Percentiles rank a stretch among this genome's conserved stretches.
Evolutionary conservation across 2,113 vertebrate genomes (phyloP).

Genomic region (Clarias batrachus): DNA sequence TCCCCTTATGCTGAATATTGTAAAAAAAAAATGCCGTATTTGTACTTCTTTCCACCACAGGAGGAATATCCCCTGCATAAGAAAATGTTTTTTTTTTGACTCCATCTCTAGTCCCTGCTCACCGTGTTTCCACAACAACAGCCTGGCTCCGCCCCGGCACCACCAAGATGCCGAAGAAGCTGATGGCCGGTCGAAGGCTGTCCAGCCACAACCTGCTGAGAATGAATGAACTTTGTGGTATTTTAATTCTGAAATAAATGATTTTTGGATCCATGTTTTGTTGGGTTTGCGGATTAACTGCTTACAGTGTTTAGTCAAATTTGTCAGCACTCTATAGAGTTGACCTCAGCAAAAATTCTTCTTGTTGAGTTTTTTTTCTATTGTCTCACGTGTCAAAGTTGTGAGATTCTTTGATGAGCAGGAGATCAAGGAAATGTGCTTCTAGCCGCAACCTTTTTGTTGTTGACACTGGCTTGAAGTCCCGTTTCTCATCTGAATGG

Average conservation of each 20-base stretch:
- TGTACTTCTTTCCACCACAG: conserved; percentile 34
- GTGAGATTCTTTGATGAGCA: not conserved
- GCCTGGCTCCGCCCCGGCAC: conserved; percentile 84
- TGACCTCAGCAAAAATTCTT: not conserved
- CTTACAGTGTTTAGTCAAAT: not conserved
- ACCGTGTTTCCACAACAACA: conserved; percentile 71
- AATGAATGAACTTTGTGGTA: conserved; percentile 50
- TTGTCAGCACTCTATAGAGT: too few relatives aligned
- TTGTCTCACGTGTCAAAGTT: too few relatives aligned
- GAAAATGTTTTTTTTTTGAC: conserved; percentile 56
- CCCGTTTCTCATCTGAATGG: too few relatives aligned
- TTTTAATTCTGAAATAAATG: conserved; percentile 30
- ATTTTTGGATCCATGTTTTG: not conserved
- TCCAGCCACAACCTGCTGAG: conserved; percentile 32
- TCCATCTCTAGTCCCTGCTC: conserved; percentile 42
- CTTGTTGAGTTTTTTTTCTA: not conserved
- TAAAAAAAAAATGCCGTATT: not conserved
- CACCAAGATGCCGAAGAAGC: conserved; percentile 69
- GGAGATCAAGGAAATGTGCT: not conserved
- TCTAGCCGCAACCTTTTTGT: not conserved
- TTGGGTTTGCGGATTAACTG: not conserved
- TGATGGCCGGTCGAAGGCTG: conserved; percentile 62
- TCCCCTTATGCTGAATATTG: too few relatives aligned
- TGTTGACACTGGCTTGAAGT: too few relatives aligned
- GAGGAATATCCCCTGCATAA: conserved; percentile 62